Evolutionary conservation across 2,888 invertebrate species (phyloP).

Genomic region (Ariolimax columbianus): DNA sequence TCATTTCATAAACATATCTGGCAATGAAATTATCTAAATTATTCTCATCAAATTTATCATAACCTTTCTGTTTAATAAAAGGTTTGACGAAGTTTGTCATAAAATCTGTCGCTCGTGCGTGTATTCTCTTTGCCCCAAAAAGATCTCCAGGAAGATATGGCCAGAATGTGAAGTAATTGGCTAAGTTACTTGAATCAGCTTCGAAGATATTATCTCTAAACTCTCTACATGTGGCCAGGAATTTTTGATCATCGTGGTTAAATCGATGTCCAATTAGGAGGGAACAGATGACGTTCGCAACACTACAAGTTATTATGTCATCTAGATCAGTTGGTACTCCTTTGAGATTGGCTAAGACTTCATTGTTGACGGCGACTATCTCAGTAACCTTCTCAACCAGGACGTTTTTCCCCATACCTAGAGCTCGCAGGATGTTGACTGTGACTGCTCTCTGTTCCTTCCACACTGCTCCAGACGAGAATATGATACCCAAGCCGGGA

Average conservation of each 20-base stretch:
- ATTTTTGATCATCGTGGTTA: neutral
- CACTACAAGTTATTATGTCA: neutral
- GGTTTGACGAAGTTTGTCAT: neutral
- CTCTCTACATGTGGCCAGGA: neutral
- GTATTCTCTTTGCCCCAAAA: neutral
- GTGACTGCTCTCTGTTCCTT: neutral
- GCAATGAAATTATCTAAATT: constrained; percentile 23
- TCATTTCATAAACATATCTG: neutral
- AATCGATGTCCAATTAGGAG: constrained; percentile 1
- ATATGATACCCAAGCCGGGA: neutral
- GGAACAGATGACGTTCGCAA: constrained; percentile 18
- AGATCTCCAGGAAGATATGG: neutral
- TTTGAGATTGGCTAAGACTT: neutral
- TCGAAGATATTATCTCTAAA: neutral
- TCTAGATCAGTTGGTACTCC: neutral
- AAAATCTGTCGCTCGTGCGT: neutral
- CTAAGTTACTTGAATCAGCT: neutral
- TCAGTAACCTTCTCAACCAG: neutral
- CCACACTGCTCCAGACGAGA: neutral
- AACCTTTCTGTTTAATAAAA: constrained; percentile 6
- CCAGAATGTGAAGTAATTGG: neutral
- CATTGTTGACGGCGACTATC: neutral
- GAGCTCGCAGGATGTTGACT: neutral
- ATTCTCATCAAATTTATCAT: constrained; percentile 6
- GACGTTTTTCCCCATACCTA: neutral